Conservation (phyloP, 2,888 invertebrate genomes). For the Cryptops parisi region DNA sequence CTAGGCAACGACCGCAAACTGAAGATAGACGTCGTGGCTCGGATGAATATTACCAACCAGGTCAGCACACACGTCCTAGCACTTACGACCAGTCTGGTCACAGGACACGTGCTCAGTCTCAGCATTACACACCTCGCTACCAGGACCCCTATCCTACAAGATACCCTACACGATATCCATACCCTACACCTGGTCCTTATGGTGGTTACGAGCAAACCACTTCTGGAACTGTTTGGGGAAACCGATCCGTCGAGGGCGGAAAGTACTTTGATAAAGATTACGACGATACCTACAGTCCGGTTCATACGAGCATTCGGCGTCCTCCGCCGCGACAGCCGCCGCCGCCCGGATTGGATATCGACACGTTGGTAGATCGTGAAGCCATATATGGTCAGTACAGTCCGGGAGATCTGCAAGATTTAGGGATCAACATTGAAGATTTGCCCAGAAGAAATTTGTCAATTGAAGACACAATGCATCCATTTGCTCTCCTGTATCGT, state of each 20-base stretch:
- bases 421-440: slow-evolving; percentile 4
- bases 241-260: not conserved
- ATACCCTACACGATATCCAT: too few species aligned
- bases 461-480: slow-evolving; percentile 7
- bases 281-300: not conserved
- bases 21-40: too few species aligned
- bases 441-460: not conserved
- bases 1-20: too few species aligned
- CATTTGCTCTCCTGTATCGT: slow-evolving; percentile 1
- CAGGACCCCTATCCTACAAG: too few species aligned
- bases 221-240: slow-evolving; percentile 9
- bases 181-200: too few species aligned
- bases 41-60: too few species aligned
- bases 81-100: too few species aligned
- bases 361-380: slow-evolving; percentile 7
- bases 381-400: slow-evolving; percentile 11
- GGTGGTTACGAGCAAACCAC: not conserved
- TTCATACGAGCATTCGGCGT: too few species aligned
- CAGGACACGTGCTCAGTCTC: too few species aligned
- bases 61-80: too few species aligned
- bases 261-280: slow-evolving; percentile 6
- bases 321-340: not conserved
- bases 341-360: not conserved
- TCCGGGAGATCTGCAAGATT: slow-evolving; percentile 11
- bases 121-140: too few species aligned